These are phyloP conservation scores for Apocheima hispidaria DNA, from an alignment of 2,888 invertebrate genomes.

Conservation along the genomic window DNA sequence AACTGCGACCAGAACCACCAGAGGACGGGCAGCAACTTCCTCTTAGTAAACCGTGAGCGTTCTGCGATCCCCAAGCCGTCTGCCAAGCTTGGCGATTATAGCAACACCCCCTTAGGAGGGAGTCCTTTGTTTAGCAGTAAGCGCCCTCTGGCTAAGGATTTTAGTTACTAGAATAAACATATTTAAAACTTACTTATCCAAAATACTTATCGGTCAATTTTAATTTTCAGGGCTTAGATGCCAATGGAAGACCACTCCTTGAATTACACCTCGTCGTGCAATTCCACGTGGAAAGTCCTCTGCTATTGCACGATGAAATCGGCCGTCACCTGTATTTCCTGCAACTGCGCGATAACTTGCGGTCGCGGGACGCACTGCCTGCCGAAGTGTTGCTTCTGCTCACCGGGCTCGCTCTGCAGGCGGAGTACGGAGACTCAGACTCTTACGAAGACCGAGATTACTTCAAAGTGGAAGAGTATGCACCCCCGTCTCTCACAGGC, in stretches of 20 bases:
- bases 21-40: too few species aligned
- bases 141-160: too few species aligned
- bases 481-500: slow-evolving; percentile 89
- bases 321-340: slow-evolving; percentile 97
- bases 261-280: slow-evolving; percentile 96
- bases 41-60: too few species aligned
- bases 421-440: slow-evolving; percentile 94
- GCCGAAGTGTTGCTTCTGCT: slow-evolving; percentile 91
- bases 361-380: slow-evolving; percentile 87
- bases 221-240: slow-evolving; percentile 91
- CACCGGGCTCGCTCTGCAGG: slow-evolving; percentile 96
- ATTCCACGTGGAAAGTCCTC: slow-evolving; percentile 97
- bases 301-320: slow-evolving; percentile 95
- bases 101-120: too few species aligned
- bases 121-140: too few species aligned
- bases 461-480: slow-evolving; percentile 94
- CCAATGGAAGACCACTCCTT: slow-evolving; percentile 95
- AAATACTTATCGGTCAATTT: background rate
- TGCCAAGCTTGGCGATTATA: too few species aligned
- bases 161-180: background rate
- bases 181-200: background rate
- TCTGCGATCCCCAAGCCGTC: too few species aligned
- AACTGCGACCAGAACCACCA: too few species aligned
- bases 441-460: slow-evolving; percentile 73
- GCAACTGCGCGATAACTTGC: slow-evolving; percentile 96